phyloP scores from a whole-genome alignment of 2,888 invertebrate genomes.

The Pecten maximus region DNA sequence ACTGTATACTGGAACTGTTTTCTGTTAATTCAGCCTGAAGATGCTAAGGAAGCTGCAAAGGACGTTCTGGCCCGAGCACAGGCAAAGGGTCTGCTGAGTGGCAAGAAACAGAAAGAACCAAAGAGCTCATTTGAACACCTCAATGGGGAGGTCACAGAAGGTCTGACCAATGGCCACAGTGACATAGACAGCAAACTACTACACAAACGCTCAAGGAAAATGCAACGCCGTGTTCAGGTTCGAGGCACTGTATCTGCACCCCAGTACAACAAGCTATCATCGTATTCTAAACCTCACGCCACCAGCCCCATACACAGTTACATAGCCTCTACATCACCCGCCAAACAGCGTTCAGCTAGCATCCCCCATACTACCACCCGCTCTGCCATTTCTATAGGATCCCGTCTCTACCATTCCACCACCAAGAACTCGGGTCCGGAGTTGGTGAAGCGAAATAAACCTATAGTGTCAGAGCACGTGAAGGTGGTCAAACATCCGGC shows the following conservation, averaged over 20 bases:
- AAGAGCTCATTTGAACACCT: slow-evolving; percentile 55
- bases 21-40: slow-evolving; percentile 70
- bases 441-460: slow-evolving; percentile 56
- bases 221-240: slow-evolving; percentile 59
- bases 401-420: slow-evolving; percentile 56
- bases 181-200: slow-evolving; percentile 60
- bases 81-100: slow-evolving; percentile 70
- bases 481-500: slow-evolving; percentile 76
- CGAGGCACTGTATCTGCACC: slow-evolving; percentile 56
- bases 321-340: slow-evolving; percentile 43
- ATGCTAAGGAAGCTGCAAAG: slow-evolving; percentile 76
- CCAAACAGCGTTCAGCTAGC: slow-evolving; percentile 59
- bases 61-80: slow-evolving; percentile 76
- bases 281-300: slow-evolving; percentile 58
- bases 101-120: slow-evolving; percentile 56
- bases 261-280: slow-evolving; percentile 42
- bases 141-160: slow-evolving; percentile 44
- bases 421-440: slow-evolving; percentile 55
- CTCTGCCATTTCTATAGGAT: slow-evolving; percentile 57
- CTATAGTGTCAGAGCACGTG: slow-evolving; percentile 66
- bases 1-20: slow-evolving; percentile 27
- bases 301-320: slow-evolving; percentile 51
- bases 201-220: slow-evolving; percentile 61
- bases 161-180: slow-evolving; percentile 58
- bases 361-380: slow-evolving; percentile 51